Base-by-base conservation (phyloP, 2,797 vertebrate genomes). In the Phataginus tricuspis region DNA sequence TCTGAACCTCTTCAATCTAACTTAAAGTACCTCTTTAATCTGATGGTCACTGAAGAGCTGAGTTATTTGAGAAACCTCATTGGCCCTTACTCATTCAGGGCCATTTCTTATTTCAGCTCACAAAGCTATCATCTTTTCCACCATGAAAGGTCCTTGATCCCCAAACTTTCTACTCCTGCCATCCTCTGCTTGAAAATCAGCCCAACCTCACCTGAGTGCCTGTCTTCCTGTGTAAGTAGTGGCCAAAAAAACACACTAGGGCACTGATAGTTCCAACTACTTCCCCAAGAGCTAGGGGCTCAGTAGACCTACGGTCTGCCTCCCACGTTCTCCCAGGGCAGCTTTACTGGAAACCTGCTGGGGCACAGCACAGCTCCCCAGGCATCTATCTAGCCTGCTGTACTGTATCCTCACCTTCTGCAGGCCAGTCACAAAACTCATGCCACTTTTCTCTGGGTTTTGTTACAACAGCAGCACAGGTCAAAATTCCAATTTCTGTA, bases 81-180 rank as follows among this genome's bases (percentile, higher is more conserved):
- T 64, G 39, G 23, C 37, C 11, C 4, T 90, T 94, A 77, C 71
- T 85, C 66, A 80, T 39, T 86, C n/a, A 21, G 37, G 27, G 29
- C n/a, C 29, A 68, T 63, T 94, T 96, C 84, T 59, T 31, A 84
- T 77, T 68, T 45, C 61, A n/a, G 25, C 7, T 77, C 75, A 49
- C 75, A 88, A 85, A 87, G 71, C 27, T 77, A 77, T 72, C 72
- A 78, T 19, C 57, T 71, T 96, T 96, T 94, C 39, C 91, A 66
- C n/a, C 19, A 13, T 2, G 21, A 34, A 80, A 80, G 21, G 27
- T 14, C 64, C 53, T 93, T 86, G n/a, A 57, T 80, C 61, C 5
- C 51, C 74, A 34, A 85, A 93, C 21, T 77, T 79, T 68, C 39
- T 84, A 27, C 4, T 39, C 23, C 57, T 37, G 49, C n/a, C 10